Conservation (phyloP, 30 jellyfish, hydroid and myxozoan genomes). For the Aurelia aurita region DNA sequence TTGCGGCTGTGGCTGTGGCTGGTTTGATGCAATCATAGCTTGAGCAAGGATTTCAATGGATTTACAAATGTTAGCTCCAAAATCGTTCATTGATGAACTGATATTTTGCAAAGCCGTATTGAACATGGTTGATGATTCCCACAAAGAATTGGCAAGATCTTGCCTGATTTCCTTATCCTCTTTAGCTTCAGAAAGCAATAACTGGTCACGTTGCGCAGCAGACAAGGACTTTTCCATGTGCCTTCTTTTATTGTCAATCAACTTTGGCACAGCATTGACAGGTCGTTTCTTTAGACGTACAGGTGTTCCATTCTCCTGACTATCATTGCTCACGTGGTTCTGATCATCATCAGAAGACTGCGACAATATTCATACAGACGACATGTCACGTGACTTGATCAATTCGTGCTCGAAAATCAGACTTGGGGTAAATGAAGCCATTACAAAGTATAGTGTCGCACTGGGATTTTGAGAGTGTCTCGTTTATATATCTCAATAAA, state of each 20-base stretch:
- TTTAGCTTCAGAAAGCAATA: constrained; percentile 19
- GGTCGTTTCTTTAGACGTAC: too few relatives aligned
- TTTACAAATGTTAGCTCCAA: not conserved
- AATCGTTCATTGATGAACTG: constrained; percentile 4
- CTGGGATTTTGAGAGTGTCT: too few relatives aligned
- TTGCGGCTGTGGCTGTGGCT: not conserved
- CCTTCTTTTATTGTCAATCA: constrained; percentile 22
- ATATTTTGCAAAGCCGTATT: constrained; percentile 7
- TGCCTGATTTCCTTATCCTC: constrained; percentile 3
- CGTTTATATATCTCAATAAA: too few relatives aligned
- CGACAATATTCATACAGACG: too few relatives aligned
- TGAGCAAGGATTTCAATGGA: not conserved
- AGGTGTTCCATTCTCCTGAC: too few relatives aligned
- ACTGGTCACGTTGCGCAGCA: constrained; percentile 29
- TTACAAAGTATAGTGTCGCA: too few relatives aligned
- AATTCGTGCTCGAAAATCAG: too few relatives aligned
- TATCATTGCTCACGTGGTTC: too few relatives aligned
- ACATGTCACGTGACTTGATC: too few relatives aligned
- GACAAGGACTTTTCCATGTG: constrained; percentile 29
- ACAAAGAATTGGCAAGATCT: not conserved
- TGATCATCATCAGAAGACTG: too few relatives aligned
- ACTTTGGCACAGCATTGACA: not conserved
- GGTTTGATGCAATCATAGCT: not conserved
- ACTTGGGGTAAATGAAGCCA: too few relatives aligned
- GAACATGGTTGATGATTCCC: constrained; percentile 7